Percentiles rank a stretch among this genome's conserved stretches.
These are phyloP conservation scores for Oscheius sp. DNA, from an alignment of 2,888 invertebrate species.

Conservation along the genomic window DNA sequence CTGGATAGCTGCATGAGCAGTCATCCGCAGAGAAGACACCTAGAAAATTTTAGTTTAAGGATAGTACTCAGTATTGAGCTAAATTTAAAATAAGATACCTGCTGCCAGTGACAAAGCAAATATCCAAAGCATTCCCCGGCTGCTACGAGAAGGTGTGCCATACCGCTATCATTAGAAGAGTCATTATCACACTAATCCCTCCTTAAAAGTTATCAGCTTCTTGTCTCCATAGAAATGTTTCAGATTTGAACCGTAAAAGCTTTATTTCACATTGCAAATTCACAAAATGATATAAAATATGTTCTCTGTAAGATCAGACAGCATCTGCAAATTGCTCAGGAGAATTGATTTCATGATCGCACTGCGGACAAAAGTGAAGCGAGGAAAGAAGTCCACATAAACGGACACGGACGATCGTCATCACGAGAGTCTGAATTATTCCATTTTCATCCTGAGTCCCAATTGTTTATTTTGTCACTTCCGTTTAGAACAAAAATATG, in stretches of 20 bases:
- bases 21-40: not conserved
- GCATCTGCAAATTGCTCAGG: not conserved
- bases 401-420: not conserved
- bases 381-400: slow-evolving; percentile 11
- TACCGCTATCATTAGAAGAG: not conserved
- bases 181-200: not conserved
- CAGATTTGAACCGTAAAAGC: no score
- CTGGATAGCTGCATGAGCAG: not conserved
- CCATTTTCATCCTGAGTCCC: not conserved
- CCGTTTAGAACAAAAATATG: not conserved
- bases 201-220: no score
- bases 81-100: not conserved
- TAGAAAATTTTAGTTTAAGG: not conserved
- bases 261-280: no score
- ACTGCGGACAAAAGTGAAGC: slow-evolving; percentile 10
- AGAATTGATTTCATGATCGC: not conserved
- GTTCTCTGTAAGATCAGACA: no score
- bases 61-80: not conserved
- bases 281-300: no score
- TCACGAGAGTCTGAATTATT: slow-evolving; percentile 4
- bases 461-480: not conserved
- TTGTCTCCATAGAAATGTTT: no score
- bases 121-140: not conserved
- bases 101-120: not conserved
- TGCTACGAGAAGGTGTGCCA: not conserved